Percentiles rank a stretch among this genome's conserved stretches.
Conservation (phyloP, 2,113 vertebrate species). For the Syrmaticus mikado region DNA sequence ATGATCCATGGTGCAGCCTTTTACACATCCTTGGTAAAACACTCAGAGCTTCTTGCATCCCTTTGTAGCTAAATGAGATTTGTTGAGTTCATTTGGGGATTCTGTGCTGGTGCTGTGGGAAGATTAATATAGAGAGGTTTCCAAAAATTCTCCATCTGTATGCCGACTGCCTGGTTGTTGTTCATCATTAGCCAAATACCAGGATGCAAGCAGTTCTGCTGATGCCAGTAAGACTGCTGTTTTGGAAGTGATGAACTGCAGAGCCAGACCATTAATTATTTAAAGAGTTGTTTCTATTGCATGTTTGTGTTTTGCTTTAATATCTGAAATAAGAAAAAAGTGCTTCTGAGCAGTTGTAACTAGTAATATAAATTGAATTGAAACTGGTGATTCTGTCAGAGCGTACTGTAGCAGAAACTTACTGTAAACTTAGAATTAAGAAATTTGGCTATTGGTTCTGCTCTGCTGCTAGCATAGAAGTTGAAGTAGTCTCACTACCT, state of each 20-base stretch:
- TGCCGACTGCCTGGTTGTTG: neutral
- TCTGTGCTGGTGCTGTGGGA: neutral
- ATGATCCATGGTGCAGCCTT: neutral
- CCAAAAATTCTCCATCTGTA: neutral
- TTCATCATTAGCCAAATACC: neutral
- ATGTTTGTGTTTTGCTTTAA: neutral
- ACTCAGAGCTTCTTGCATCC: neutral
- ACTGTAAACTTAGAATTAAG: neutral
- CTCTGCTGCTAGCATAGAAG: neutral
- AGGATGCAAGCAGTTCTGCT: neutral
- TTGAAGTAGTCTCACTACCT: neutral
- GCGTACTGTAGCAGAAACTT: neutral
- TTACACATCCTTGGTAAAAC: neutral
- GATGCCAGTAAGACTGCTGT: neutral
- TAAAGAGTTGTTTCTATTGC: neutral
- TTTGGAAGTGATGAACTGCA: neutral
- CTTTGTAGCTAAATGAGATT: neutral
- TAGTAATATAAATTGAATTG: neutral
- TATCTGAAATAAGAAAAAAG: neutral
- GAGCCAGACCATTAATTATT: neutral
- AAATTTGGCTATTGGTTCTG: neutral
- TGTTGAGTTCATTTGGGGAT: neutral
- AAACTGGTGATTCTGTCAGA: neutral
- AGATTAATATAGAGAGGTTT: neutral
- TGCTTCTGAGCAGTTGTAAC: neutral